These are phyloP conservation scores for Acromyrmex echinatior DNA, from an alignment of 1,140 invertebrate species.

Conservation along the genomic window DNA sequence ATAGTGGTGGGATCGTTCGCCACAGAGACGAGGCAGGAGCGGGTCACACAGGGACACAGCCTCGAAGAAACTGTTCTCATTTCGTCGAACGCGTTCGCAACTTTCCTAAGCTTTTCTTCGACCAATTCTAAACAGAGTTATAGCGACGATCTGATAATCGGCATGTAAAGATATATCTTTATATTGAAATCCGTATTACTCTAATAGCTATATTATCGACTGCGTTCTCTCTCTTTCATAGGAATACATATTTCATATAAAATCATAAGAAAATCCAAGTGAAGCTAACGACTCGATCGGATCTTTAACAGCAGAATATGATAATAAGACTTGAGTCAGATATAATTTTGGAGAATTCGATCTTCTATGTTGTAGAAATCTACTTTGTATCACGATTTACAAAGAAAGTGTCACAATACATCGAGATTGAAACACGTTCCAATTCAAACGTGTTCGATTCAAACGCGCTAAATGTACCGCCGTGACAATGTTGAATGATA, in stretches of 20 bases:
- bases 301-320: background rate
- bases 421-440: background rate
- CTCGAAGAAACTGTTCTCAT: constrained; percentile 77
- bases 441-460: background rate
- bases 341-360: background rate
- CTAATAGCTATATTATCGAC: background rate
- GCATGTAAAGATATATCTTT: constrained; percentile 20
- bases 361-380: background rate
- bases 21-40: constrained; percentile 66
- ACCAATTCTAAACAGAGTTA: background rate
- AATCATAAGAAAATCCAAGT: background rate
- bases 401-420: background rate
- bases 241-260: background rate
- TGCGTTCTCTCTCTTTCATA: background rate
- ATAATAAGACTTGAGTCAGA: background rate
- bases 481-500: background rate
- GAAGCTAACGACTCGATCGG: background rate
- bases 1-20: constrained; percentile 63
- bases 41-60: constrained; percentile 70
- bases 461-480: background rate
- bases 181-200: background rate
- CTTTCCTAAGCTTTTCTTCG: constrained; percentile 13
- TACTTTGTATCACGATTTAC: background rate
- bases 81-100: constrained; percentile 50
- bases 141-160: background rate